Percentiles rank a stretch among this genome's conserved stretches.
Conservation (phyloP, 2,888 invertebrate species). For the Caenorhabditis parvicauda region DNA sequence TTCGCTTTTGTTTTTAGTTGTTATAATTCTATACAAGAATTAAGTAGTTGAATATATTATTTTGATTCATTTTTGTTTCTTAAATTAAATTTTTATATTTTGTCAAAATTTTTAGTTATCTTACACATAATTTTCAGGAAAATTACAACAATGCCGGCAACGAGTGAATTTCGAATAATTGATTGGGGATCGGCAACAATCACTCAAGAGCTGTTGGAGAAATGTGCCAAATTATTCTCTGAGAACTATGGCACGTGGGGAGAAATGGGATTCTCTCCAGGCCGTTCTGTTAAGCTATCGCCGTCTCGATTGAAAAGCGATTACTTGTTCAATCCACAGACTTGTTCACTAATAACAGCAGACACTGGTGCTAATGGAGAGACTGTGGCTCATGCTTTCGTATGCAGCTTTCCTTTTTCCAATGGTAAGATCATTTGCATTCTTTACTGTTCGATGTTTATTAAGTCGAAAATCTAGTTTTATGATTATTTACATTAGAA, state of each 20-base stretch:
- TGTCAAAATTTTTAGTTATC: neutral
- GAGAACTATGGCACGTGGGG: slow-evolving; percentile 7
- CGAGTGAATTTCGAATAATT: slow-evolving; percentile 7
- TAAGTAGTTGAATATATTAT: neutral
- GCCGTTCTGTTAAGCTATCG: slow-evolving; percentile 7
- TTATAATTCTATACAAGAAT: neutral
- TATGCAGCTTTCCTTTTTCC: slow-evolving; percentile 10
- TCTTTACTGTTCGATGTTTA: slow-evolving; percentile 1
- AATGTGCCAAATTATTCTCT: slow-evolving; percentile 12
- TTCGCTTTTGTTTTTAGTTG: neutral
- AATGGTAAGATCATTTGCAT: neutral
- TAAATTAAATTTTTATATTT: neutral
- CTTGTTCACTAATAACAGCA: slow-evolving; percentile 12
- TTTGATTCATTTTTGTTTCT: neutral
- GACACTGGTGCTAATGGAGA: slow-evolving; percentile 3
- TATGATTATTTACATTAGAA: neutral
- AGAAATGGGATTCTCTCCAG: slow-evolving; percentile 7
- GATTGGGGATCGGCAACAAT: slow-evolving; percentile 9
- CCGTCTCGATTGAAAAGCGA: slow-evolving; percentile 7
- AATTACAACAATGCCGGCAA: neutral
- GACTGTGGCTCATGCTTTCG: slow-evolving; percentile 9
- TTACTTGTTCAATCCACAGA: slow-evolving; percentile 11
- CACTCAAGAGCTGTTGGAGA: slow-evolving; percentile 11
- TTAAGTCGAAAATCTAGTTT: slow-evolving; percentile 6
- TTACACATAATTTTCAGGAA: neutral